Evolutionary conservation across 2,113 vertebrate genomes (phyloP).

Genomic region (Anarhynchus alexandrinus): DNA sequence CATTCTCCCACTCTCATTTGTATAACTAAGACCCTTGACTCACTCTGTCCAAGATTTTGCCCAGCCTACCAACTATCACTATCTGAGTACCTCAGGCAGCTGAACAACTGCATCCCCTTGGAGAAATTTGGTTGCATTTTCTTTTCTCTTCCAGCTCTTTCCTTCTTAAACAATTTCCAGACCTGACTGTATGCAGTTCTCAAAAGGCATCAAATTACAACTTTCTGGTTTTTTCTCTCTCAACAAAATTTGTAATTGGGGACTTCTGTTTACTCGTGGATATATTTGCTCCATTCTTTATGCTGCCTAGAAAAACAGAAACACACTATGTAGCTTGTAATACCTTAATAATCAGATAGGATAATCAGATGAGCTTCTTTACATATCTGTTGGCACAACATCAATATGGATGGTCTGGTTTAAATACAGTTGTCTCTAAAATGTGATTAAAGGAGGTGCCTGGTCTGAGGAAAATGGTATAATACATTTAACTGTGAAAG

Average conservation of each 20-base stretch:
- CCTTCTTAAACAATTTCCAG: neutral
- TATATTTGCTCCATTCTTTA: neutral
- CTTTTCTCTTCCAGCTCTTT: neutral
- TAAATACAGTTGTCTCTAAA: conserved; percentile 2
- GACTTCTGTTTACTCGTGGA: neutral
- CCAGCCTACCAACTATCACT: neutral
- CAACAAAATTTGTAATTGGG: neutral
- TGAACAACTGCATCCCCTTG: neutral
- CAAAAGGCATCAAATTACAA: neutral
- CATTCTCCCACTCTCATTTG: neutral
- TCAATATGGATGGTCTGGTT: neutral
- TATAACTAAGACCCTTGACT: neutral
- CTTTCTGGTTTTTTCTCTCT: neutral
- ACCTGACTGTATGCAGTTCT: neutral
- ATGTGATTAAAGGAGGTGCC: conserved; percentile 7
- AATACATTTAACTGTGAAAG: neutral
- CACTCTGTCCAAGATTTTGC: neutral
- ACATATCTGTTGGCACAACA: neutral
- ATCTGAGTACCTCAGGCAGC: neutral
- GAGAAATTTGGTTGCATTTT: neutral
- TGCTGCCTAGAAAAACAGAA: neutral
- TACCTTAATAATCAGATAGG: neutral
- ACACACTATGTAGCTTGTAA: neutral
- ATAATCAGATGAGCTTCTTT: conserved; percentile 1
- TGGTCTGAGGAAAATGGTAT: neutral